Base-by-base conservation (phyloP, 2,888 invertebrate species). In the Parapristionchus giblindavisi region DNA sequence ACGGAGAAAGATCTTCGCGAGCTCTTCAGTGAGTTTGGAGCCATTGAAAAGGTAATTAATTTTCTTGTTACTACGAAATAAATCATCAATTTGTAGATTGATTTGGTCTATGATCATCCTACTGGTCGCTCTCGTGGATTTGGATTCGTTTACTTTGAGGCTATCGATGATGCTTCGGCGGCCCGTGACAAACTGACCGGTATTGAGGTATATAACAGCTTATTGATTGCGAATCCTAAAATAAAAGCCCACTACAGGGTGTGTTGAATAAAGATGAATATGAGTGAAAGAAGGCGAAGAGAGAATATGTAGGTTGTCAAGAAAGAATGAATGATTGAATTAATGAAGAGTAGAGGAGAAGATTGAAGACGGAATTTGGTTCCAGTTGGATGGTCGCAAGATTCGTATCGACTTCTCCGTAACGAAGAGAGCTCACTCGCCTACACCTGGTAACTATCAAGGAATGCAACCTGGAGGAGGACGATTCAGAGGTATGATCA, bases 91-190 rank as follows among this genome's bases (percentile, higher is more conserved):
- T 27, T 75, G 43, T 32, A 82, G 78, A 78, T 79, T 34, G 94
- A 96, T 90, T 93, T 98, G 80, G 95, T 98, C 72, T 94, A 95
- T 86, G 97, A 98, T 90, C 95, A 95, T 63, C 96, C 96, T 92
- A 83, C 84, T 11, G 84, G 85, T 14, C 81, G 84, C 11, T 87
- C 87, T 4, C 79, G 87, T 27, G 87, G 87, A 14, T 87, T 87
- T 72, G 87, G 85, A 21, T 87, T 87, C 75, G 76, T 87, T 40
- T 85, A 86, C 73, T 87, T 82, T 66, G 78, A 79, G 34, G 71
- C 76, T 5, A 17, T 82, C 1, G 83, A 85, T 17, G 83, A 84
- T 70, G 85, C 86, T 6, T 78, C 81, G 1, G 81, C 79, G 8
- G 86, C 85, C n/a, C 74, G 81, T 4, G 82, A 81, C 48, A 79